These are phyloP conservation scores for Dolichoris vasculosae DNA, from an alignment of 1,140 invertebrate species.

Conservation along the genomic window DNA sequence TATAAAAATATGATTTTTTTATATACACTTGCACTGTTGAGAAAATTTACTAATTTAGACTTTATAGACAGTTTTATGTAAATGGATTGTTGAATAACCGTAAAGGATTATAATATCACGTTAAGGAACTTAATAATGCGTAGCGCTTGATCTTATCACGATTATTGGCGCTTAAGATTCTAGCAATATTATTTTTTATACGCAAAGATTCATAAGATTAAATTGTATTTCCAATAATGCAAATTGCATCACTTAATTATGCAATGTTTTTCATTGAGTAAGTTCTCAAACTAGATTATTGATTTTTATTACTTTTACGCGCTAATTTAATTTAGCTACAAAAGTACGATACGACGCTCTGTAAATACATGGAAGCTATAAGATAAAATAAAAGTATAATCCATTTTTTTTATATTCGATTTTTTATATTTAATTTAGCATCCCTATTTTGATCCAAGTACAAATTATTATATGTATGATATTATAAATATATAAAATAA, in stretches of 20 bases:
- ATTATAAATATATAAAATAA: no score
- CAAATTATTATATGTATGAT: background rate
- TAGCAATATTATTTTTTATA: constrained; percentile 54
- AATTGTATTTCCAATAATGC: constrained; percentile 36
- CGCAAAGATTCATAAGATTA: constrained; percentile 28
- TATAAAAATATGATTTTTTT: constrained; percentile 31
- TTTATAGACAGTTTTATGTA: constrained; percentile 49
- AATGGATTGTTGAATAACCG: constrained; percentile 50
- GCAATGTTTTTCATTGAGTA: constrained; percentile 38
- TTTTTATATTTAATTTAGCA: constrained; percentile 23
- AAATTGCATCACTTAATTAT: constrained; percentile 34
- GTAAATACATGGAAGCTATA: constrained; percentile 44
- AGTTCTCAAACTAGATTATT: constrained; percentile 37
- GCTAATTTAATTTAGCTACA: constrained; percentile 22
- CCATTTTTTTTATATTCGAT: constrained; percentile 23
- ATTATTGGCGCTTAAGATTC: constrained; percentile 30
- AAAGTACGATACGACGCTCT: constrained; percentile 47
- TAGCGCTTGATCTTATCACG: constrained; percentile 39
- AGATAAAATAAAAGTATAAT: constrained; percentile 49
- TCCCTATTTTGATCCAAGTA: background rate
- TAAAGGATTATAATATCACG: constrained; percentile 45
- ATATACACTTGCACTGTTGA: constrained; percentile 46
- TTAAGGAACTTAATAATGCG: constrained; percentile 31
- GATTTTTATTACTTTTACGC: constrained; percentile 32
- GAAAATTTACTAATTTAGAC: constrained; percentile 44